phyloP scores from a whole-genome alignment of 1,140 invertebrate genomes.

The Elysia chlorotica region DNA sequence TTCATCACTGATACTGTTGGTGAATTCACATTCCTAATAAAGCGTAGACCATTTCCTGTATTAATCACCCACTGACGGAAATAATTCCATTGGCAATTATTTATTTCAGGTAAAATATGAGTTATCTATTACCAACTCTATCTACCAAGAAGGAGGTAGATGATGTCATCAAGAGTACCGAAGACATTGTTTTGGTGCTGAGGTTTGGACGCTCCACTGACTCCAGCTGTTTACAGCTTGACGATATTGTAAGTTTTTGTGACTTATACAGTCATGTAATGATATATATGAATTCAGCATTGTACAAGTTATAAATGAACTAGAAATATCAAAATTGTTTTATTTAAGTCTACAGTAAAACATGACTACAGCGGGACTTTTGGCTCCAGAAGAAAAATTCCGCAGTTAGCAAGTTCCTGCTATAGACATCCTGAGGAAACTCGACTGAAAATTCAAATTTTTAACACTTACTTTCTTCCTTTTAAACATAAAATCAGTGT shows the following conservation, averaged over 20 bases:
- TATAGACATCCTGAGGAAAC: too few relatives aligned
- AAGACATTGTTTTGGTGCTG: slow-evolving; percentile 58
- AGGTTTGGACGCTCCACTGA: slow-evolving; percentile 58
- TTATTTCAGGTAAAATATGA: too few relatives aligned
- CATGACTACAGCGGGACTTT: background rate
- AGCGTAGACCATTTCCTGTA: too few relatives aligned
- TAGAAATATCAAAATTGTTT: background rate
- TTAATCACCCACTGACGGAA: too few relatives aligned
- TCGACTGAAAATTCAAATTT: too few relatives aligned
- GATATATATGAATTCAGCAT: background rate
- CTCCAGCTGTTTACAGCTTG: slow-evolving; percentile 49
- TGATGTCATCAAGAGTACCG: slow-evolving; percentile 44
- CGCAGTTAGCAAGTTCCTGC: too few relatives aligned
- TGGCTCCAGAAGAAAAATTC: too few relatives aligned
- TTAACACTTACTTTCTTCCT: too few relatives aligned
- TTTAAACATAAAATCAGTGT: too few relatives aligned
- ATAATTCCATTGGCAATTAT: too few relatives aligned
- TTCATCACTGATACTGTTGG: too few relatives aligned
- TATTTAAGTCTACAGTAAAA: background rate
- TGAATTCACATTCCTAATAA: too few relatives aligned
- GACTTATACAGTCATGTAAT: background rate
- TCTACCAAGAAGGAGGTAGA: slow-evolving; percentile 54
- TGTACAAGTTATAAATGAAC: background rate
- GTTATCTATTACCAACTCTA: slow-evolving; percentile 45
- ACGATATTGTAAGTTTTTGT: slow-evolving; percentile 54